Evolutionary conservation across 2,113 vertebrate genomes (phyloP), one percentile per base, ranked within the genome.

Genomic region (Albula goreensis): DNA sequence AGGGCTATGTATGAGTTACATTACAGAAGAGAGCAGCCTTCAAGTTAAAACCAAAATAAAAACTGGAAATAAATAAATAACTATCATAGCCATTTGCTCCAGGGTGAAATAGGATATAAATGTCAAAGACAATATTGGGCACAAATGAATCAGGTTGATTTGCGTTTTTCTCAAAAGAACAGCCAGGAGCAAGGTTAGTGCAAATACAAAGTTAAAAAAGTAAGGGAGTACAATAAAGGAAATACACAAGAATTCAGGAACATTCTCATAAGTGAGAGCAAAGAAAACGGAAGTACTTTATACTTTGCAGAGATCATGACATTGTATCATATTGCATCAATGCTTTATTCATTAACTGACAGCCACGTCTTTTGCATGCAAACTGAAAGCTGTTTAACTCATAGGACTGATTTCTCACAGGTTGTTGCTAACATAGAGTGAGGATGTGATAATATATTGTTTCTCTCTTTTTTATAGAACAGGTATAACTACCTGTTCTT

Each of bases 141-240:
- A 74, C 8, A n/a, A 74, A 74, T 74, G 66, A 66, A 11, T 78
- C 83, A 53, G 66, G 83, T 31, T 51, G 22, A 51, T 51, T 74
- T 77, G 51, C 50, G 49, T 19, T 52, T 41, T 77, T 84, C 25
- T 84, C 63, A 84, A 50, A 84, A 70, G 49, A 77, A 74, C 66
- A 79, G 77, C 84, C 84, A 80, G 74, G 41, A 80, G 74, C 84
- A 79, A 79, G 53, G 52, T 85, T 85, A 50, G n/a, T 56, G 49
- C 77, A 79, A 57, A 79, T 9, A 19, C 12, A 17, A 57, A 53
- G 8, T 19, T 50, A 80, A 84, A 84, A 79, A 49, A 79, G 10
- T 50, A 79, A 49, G 50, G 22, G 25, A 81, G 19, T 10, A 81
- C 50, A 52, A 50, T 50, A 53, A 22, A 53, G 50, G 50, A 80